Conservation (phyloP, 2,888 invertebrate genomes). For the Hemaris fuciformis region DNA sequence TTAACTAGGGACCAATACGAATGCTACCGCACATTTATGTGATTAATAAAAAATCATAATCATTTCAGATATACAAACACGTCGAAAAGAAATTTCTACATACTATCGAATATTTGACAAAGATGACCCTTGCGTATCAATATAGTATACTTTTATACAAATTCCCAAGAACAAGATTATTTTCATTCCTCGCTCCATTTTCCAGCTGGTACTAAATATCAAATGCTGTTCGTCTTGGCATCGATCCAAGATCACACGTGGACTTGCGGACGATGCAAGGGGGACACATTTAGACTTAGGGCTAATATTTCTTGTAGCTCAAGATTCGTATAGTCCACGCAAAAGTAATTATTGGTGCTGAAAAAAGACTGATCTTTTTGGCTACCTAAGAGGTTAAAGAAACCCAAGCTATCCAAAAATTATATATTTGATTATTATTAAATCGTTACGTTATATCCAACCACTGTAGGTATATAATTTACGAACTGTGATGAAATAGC, state of each 20-base stretch:
- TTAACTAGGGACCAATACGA: no score
- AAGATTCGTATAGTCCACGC: neutral
- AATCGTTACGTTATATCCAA: neutral
- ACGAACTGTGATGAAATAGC: no score
- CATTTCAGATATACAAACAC: no score
- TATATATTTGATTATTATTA: neutral
- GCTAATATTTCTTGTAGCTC: neutral
- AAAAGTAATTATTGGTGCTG: neutral
- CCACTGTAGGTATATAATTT: no score
- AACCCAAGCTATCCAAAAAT: no score
- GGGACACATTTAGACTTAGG: neutral
- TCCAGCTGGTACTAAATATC: slow-evolving; percentile 26
- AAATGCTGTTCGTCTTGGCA: slow-evolving; percentile 24
- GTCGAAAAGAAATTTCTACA: no score
- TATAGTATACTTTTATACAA: neutral
- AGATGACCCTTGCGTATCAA: neutral
- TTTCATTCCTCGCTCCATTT: slow-evolving; percentile 32
- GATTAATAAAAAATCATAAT: no score
- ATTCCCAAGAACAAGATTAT: slow-evolving; percentile 26
- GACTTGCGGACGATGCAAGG: neutral
- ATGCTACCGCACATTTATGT: no score
- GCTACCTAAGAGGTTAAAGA: no score
- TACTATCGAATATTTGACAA: neutral
- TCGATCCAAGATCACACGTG: slow-evolving; percentile 26
- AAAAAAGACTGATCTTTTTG: neutral